Evolutionary conservation across 2,797 vertebrate genomes (phyloP).

Genomic region (Sebastes diploproa): DNA sequence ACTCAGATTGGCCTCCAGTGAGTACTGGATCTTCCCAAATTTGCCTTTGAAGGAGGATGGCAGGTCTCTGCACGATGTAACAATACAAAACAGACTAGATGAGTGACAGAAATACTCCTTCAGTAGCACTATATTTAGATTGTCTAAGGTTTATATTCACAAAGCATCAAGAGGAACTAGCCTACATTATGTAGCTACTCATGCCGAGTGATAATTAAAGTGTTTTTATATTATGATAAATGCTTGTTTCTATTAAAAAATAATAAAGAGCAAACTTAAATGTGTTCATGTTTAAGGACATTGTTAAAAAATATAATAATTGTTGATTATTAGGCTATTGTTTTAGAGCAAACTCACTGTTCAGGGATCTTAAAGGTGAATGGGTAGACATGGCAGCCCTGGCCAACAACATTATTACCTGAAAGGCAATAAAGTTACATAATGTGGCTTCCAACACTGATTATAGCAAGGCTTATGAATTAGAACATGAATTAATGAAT

Average conservation of each 20-base stretch:
- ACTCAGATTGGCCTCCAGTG: conserved; percentile 61
- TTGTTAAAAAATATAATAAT: background rate
- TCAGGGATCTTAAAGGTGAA: conserved; percentile 76
- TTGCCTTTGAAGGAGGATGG: conserved; percentile 56
- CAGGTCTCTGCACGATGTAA: conserved; percentile 43
- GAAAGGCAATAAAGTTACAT: conserved; percentile 14
- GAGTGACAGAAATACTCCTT: background rate
- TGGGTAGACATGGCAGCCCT: conserved; percentile 65
- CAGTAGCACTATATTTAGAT: background rate
- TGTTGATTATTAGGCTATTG: background rate
- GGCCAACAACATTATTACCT: conserved; percentile 47
- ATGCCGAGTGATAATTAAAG: background rate
- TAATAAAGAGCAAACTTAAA: background rate
- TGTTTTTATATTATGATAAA: background rate
- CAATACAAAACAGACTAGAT: background rate
- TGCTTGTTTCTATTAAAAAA: background rate
- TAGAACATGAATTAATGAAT: background rate
- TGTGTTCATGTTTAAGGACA: background rate
- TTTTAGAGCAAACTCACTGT: conserved; percentile 53
- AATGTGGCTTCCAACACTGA: background rate
- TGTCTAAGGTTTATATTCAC: background rate
- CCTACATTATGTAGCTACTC: too few relatives aligned
- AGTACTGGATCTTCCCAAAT: conserved; percentile 63
- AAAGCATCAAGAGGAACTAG: background rate
- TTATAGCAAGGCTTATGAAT: background rate